phyloP scores from a whole-genome alignment of 2,113 vertebrate genomes.

The Neolamprologus tretocephalus region DNA sequence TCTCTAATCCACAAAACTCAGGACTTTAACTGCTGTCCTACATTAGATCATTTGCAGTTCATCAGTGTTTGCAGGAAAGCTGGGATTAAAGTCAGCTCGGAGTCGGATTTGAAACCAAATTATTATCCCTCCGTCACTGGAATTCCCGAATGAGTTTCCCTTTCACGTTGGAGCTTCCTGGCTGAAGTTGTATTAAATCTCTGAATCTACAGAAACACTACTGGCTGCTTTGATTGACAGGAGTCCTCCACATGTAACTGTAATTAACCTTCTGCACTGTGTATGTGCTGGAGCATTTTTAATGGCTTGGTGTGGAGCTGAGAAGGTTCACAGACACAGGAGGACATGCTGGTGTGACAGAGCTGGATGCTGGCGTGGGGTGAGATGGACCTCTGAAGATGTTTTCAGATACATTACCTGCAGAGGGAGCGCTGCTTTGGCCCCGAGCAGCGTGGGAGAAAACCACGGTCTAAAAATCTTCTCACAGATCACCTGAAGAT shows the following conservation, averaged over 20 bases:
- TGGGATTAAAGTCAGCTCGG: accelerated
- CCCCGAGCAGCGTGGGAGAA: constrained; percentile 66
- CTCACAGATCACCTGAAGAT: constrained; percentile 88
- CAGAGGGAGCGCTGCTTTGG: constrained; percentile 65
- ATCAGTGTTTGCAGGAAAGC: neutral
- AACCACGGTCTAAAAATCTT: constrained; percentile 95
- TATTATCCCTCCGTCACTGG: neutral
- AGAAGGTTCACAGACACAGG: neutral
- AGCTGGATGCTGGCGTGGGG: neutral
- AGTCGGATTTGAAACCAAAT: neutral
- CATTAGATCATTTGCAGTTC: neutral
- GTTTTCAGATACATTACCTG: constrained; percentile 47
- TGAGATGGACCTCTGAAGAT: neutral
- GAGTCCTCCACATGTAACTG: neutral
- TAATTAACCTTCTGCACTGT: neutral
- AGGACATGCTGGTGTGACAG: neutral
- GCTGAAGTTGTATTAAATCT: neutral
- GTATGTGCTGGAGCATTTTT: neutral
- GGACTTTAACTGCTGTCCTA: neutral
- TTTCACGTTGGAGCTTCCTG: neutral
- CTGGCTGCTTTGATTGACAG: neutral
- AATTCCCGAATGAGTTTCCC: neutral
- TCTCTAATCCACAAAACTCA: neutral
- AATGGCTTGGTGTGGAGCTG: neutral
- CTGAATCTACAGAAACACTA: neutral